These are phyloP conservation scores for Dipus sagitta DNA, from an alignment of 2,797 vertebrate species.

Conservation along the genomic window DNA sequence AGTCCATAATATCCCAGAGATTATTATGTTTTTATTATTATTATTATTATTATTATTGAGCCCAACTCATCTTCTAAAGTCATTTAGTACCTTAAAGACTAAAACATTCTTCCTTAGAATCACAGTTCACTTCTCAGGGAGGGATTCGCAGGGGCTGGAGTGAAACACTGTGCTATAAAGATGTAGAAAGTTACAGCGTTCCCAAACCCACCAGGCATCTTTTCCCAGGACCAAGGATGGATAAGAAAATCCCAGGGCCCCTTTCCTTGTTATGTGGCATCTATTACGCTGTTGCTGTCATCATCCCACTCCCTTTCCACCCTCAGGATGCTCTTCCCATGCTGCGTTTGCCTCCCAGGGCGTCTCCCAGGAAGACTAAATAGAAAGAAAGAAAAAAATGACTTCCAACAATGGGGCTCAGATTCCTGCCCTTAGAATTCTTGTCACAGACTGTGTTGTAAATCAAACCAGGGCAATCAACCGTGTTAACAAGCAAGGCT, in stretches of 20 bases:
- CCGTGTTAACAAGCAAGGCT: constrained; percentile 61
- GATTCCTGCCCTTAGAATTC: constrained; percentile 67
- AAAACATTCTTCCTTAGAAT: constrained; percentile 6
- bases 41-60: not conserved
- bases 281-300: constrained; percentile 43
- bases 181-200: not conserved
- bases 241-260: constrained; percentile 53
- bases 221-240: constrained; percentile 59
- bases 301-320: constrained; percentile 49
- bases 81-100: constrained; percentile 34
- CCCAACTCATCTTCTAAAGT: constrained; percentile 60
- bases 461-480: constrained; percentile 66
- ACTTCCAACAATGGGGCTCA: constrained; percentile 59
- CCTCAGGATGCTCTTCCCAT: constrained; percentile 73
- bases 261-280: constrained; percentile 62
- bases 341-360: constrained; percentile 70
- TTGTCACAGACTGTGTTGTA: constrained; percentile 65
- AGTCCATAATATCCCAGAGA: constrained; percentile 53
- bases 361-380: constrained; percentile 77
- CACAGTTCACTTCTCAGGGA: not conserved
- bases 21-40: not conserved
- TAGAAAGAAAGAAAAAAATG: constrained; percentile 35
- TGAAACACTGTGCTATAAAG: not conserved
- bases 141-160: not conserved
- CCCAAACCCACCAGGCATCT: not conserved